Percentiles rank a stretch among this genome's conserved stretches.
Evolutionary conservation across 2,797 vertebrate genomes (phyloP).

Genomic region (Smutsia gigantea): DNA sequence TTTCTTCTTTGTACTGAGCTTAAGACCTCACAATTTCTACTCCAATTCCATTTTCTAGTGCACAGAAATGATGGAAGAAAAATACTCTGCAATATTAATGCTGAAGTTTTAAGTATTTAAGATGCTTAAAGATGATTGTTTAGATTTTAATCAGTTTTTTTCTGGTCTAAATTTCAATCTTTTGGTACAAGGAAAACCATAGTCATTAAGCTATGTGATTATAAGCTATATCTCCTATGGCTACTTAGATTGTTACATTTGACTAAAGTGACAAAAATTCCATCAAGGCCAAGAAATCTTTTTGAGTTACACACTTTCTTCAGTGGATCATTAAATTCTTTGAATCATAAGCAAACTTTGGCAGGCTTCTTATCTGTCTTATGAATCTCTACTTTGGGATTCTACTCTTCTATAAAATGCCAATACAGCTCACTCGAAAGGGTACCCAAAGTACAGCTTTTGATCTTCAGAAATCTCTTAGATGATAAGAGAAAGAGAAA

Average conservation of each 20-base stretch:
- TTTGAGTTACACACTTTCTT: slow-evolving; percentile 1
- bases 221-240: not conserved
- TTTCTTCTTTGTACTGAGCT: not conserved
- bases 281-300: not conserved
- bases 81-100: slow-evolving; percentile 16
- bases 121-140: not conserved
- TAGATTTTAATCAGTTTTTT: not conserved
- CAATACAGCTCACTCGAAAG: not conserved
- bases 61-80: slow-evolving; percentile 5
- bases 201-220: not conserved
- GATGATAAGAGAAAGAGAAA: slow-evolving; percentile 35
- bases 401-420: slow-evolving; percentile 13
- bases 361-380: slow-evolving; percentile 22
- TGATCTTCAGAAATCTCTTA: slow-evolving; percentile 5
- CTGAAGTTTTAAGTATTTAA: slow-evolving; percentile 4
- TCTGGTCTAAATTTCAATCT: slow-evolving; percentile 5
- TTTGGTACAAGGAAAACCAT: not conserved
- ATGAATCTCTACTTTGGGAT: not conserved
- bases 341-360: not conserved
- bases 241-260: not conserved
- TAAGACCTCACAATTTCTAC: not conserved
- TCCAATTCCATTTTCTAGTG: not conserved
- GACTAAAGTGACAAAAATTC: slow-evolving; percentile 2
- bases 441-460: not conserved
- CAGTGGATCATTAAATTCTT: not conserved